Conservation (phyloP, 2,113 vertebrate species). For the Pelobates fuscus region DNA sequence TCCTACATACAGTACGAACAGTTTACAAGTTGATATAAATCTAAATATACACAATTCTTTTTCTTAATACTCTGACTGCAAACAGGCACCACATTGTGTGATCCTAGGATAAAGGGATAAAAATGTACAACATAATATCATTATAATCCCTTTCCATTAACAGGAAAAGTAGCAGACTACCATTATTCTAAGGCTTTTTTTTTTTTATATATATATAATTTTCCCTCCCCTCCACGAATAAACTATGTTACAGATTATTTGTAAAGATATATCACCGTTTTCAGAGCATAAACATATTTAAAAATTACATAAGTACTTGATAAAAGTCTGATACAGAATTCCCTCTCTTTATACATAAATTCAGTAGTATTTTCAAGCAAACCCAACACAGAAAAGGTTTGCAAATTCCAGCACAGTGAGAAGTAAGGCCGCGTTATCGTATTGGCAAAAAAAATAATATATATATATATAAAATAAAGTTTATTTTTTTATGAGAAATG, state of each 20-base stretch:
- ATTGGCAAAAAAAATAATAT: conserved; percentile 75
- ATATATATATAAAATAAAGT: not conserved
- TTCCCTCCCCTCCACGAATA: conserved; percentile 54
- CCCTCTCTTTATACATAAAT: conserved; percentile 84
- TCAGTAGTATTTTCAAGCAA: conserved; percentile 95
- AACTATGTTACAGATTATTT: conserved; percentile 75
- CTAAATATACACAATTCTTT: conserved; percentile 60
- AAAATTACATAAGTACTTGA: conserved; percentile 74
- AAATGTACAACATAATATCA: conserved; percentile 63
- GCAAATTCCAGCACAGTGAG: conserved; percentile 84
- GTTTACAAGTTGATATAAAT: conserved; percentile 58
- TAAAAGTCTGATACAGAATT: conserved; percentile 74
- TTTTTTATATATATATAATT: too few relatives aligned
- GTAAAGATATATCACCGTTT: conserved; percentile 73
- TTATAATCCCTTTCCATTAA: conserved; percentile 62
- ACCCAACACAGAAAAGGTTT: conserved; percentile 68
- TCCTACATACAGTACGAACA: conserved; percentile 55
- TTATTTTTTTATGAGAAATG: not conserved
- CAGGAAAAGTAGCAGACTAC: conserved; percentile 62
- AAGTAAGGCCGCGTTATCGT: conserved; percentile 87
- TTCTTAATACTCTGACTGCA: conserved; percentile 70
- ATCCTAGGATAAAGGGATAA: conserved; percentile 77
- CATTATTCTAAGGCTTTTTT: conserved; percentile 61
- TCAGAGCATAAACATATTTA: conserved; percentile 77
- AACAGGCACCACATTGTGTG: conserved; percentile 89